Conservation (phyloP, 1,140 invertebrate species). For the Atta cephalotes region DNA sequence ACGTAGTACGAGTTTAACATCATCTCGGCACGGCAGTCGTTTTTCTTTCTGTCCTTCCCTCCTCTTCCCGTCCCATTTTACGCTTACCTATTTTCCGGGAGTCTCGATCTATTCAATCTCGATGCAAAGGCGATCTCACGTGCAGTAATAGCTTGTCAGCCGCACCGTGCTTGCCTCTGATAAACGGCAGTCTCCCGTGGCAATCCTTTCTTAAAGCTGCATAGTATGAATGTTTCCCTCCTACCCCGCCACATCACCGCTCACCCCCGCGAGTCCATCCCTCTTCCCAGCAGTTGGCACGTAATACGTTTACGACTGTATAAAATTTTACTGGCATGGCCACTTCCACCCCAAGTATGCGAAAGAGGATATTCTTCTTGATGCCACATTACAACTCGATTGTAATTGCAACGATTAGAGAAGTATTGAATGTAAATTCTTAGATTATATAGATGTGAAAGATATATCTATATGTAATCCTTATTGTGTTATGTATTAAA, state of each 20-base stretch:
- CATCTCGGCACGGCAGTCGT: conserved; percentile 49
- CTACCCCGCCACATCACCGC: neutral
- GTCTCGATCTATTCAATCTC: conserved; percentile 78
- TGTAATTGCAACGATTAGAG: conserved; percentile 15
- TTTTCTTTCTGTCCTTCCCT: conserved; percentile 39
- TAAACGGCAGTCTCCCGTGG: conserved; percentile 77
- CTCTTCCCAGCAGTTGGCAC: conserved; percentile 45
- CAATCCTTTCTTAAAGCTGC: conserved; percentile 74
- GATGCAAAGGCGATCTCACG: conserved; percentile 79
- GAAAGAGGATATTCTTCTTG: neutral
- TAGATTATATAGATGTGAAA: neutral
- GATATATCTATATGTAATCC: neutral
- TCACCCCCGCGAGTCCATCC: conserved; percentile 9
- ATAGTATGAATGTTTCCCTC: conserved; percentile 50
- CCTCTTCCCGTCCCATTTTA: conserved; percentile 7
- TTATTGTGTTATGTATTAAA: neutral
- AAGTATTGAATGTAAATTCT: neutral
- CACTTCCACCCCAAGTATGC: neutral
- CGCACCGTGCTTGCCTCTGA: conserved; percentile 74
- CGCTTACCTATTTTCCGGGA: conserved; percentile 75
- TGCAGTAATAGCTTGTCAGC: conserved; percentile 79
- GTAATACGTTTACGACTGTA: conserved; percentile 67
- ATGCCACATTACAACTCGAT: neutral
- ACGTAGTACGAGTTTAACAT: conserved; percentile 63
- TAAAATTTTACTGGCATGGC: conserved; percentile 49